A percentile compares a stretch with the other conserved stretches of the same genome.
Conservation (phyloP, 2,113 vertebrate species). For the Myiozetetes cayanensis region DNA sequence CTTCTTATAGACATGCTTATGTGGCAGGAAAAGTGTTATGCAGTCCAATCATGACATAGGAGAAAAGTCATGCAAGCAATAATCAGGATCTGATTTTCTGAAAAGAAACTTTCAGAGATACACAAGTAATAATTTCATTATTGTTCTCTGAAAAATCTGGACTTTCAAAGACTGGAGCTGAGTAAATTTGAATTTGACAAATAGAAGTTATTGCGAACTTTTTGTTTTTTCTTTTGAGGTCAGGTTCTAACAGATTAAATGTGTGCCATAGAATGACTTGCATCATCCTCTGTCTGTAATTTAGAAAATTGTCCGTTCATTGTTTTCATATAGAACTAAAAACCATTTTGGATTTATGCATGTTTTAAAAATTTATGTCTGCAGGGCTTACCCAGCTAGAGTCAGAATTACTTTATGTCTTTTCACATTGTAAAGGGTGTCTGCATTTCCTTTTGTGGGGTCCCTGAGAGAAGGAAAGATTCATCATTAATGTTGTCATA, state of each 20-base stretch:
- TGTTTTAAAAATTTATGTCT: background rate
- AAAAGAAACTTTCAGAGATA: conserved; percentile 16
- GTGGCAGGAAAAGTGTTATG: conserved; percentile 59
- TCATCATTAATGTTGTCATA: background rate
- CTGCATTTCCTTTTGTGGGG: background rate
- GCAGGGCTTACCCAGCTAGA: background rate
- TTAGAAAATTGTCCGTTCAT: background rate
- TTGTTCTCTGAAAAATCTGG: background rate
- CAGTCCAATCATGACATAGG: conserved; percentile 42
- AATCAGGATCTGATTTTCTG: background rate
- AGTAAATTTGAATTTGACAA: background rate
- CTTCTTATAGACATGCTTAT: conserved; percentile 75
- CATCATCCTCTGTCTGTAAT: background rate
- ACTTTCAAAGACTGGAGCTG: background rate
- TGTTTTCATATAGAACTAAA: background rate
- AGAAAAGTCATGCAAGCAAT: conserved; percentile 29
- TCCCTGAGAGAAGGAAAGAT: background rate
- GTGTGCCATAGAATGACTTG: background rate
- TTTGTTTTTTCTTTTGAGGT: background rate
- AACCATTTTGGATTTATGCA: background rate
- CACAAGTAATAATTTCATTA: background rate
- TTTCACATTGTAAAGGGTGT: background rate
- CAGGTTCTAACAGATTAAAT: background rate
- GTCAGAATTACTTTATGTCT: background rate
- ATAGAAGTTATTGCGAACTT: background rate